Evolutionary conservation across 2,888 invertebrate genomes (phyloP), one percentile per base, ranked within the genome.

Genomic region (Hydrotaea diabolus): DNA sequence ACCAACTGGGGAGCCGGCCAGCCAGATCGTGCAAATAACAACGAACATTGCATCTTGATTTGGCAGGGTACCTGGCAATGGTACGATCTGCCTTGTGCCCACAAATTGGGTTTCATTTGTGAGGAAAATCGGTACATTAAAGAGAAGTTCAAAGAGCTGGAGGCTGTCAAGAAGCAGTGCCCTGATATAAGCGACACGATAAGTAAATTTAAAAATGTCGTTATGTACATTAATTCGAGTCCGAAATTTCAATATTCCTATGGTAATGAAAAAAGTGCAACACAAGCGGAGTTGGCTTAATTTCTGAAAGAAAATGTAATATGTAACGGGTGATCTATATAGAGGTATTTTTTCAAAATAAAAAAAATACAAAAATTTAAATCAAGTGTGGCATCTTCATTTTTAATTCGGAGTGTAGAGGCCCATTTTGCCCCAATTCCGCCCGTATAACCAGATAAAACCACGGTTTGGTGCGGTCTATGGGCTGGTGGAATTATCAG

Each of bases 91-190:
- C 31, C 46, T 9, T 78, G 77, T 62, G 9, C 31, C 0, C 7
- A 49, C 62, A 71, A 71, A 21, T 17, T 71, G 19, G 77, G 77
- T n/a, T 78, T 57, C 26, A 43, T 77, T 19, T 77, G 77, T 71
- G 77, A 77, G 11, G 77, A 77, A 26, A 66, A 77, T 77, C 36
- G n/a, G 1, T 66, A 21, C 9, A 0, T 77, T 5, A 43, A 69
- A 19, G 26, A 77, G 36, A 76, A 64, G 9, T 3, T 3, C 5
- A 2, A 46, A 13, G 75, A 62, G 39, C 21, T 69, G 21, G 69
- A 21, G 19, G 23, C 23, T 0, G 15, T 69, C 2, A 69, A 46
- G 17, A 31, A 3, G 31, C 5, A 62, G 19, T 62, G 62, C 15
- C 13, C 15, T 1, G 21, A 17, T 1, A n/a, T 11, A 1, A 43